phyloP scores from a whole-genome alignment of 2,113 vertebrate species.

The Gavia stellata region DNA sequence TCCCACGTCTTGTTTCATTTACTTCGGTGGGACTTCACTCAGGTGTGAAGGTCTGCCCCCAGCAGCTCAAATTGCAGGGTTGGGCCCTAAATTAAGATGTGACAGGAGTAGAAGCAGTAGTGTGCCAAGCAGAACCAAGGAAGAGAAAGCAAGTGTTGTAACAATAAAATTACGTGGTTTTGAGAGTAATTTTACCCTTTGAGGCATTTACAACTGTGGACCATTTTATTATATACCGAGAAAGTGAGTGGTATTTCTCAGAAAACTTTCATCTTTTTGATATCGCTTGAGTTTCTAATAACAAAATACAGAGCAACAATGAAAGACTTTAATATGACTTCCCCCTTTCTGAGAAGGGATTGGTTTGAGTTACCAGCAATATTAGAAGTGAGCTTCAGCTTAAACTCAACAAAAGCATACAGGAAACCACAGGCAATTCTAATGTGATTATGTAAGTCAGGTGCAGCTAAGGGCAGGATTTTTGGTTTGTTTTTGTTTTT shows the following conservation, averaged over 20 bases:
- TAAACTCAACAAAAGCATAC: not conserved
- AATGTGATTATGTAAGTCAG: not conserved
- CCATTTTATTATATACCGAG: not conserved
- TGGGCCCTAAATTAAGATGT: not conserved
- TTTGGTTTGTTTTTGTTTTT: not conserved
- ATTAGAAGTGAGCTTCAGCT: not conserved
- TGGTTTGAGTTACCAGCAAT: not conserved
- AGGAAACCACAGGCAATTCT: not conserved
- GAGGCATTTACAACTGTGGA: not conserved
- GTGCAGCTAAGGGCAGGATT: not conserved
- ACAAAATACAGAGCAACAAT: not conserved
- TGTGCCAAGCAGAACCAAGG: not conserved
- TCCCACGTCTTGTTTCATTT: not conserved
- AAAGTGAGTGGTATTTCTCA: not conserved
- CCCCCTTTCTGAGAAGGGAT: not conserved
- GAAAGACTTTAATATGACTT: not conserved
- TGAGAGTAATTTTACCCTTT: not conserved
- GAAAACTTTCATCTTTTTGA: not conserved
- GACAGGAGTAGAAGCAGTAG: not conserved
- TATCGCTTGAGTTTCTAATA: not conserved
- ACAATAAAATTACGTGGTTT: not conserved
- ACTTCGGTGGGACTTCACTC: not conserved
- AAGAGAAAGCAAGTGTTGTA: not conserved
- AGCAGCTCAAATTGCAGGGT: not conserved
- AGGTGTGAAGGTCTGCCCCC: not conserved